Percentiles rank a stretch among this genome's conserved stretches.
phyloP scores from a whole-genome alignment of 2,888 invertebrate species.

The Dichetophora obliterata region DNA sequence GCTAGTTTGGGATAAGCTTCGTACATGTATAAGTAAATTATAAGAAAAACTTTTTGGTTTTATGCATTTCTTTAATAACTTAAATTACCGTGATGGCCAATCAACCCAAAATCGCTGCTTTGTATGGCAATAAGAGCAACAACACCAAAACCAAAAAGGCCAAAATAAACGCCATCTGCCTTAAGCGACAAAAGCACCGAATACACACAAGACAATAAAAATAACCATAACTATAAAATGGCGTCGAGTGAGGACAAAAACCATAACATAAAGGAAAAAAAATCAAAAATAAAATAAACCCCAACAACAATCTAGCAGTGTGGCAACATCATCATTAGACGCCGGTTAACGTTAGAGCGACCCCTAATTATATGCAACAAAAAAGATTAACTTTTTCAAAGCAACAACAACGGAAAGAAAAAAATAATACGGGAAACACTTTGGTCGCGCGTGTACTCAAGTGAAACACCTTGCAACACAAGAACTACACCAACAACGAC shows the following conservation, averaged over 20 bases:
- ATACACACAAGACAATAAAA: neutral
- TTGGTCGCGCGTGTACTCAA: neutral
- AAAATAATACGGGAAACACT: neutral
- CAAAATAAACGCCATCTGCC: neutral
- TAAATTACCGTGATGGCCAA: no score
- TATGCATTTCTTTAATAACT: no score
- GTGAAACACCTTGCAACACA: slow-evolving; percentile 12
- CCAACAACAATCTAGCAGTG: neutral
- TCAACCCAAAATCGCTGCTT: no score
- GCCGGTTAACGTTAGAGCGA: slow-evolving; percentile 45
- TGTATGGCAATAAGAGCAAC: no score
- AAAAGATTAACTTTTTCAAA: slow-evolving; percentile 5
- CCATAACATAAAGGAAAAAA: neutral
- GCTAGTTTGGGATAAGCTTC: no score
- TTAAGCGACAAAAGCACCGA: neutral
- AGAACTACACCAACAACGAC: neutral
- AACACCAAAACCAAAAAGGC: no score
- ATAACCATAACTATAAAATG: neutral
- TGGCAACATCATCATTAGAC: slow-evolving; percentile 27
- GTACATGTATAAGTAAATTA: no score
- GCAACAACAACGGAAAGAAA: neutral
- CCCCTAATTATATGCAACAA: slow-evolving; percentile 56
- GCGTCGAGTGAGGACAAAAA: neutral
- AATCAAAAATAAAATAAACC: neutral
- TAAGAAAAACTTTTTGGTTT: no score